Conservation (phyloP, 2,797 vertebrate species). For the Lagodon rhomboides region DNA sequence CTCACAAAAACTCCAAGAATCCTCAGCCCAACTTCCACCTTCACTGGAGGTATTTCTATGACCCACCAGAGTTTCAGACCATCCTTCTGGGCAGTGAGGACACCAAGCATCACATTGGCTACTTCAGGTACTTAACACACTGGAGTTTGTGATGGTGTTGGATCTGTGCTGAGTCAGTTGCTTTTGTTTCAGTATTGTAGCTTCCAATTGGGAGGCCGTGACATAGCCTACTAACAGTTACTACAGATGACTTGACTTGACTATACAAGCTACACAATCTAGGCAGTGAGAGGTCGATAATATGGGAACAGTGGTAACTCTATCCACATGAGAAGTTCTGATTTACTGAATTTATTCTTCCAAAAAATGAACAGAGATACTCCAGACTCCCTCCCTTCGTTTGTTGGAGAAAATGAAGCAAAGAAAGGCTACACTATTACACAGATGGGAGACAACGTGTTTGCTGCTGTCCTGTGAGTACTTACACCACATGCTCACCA, state of each 20-base stretch:
- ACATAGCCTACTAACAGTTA: neutral
- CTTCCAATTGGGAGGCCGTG: neutral
- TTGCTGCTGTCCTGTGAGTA: conserved; percentile 95
- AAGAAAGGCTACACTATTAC: conserved; percentile 90
- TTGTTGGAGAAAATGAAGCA: conserved; percentile 93
- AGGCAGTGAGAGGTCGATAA: neutral
- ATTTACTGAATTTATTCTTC: conserved; percentile 20
- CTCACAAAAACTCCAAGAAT: conserved; percentile 86
- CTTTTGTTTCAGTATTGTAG: neutral
- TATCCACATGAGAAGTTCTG: neutral
- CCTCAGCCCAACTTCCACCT: conserved; percentile 88
- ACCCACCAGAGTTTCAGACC: conserved; percentile 98
- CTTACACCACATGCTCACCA: conserved; percentile 1
- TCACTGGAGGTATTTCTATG: conserved; percentile 97
- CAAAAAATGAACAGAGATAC: conserved; percentile 86
- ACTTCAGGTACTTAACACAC: conserved; percentile 90
- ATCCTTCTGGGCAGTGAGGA: conserved; percentile 88
- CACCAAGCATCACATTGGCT: conserved; percentile 94
- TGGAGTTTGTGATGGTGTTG: neutral
- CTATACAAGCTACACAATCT: neutral
- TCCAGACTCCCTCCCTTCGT: conserved; percentile 92
- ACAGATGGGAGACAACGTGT: conserved; percentile 94
- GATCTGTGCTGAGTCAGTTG: neutral
- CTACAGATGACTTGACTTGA: too few relatives aligned
- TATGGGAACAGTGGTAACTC: too few relatives aligned